A percentile compares a stretch with the other conserved stretches of the same genome.
phyloP scores from a whole-genome alignment of 2,888 invertebrate genomes.

The Halocaridina rubra region DNA sequence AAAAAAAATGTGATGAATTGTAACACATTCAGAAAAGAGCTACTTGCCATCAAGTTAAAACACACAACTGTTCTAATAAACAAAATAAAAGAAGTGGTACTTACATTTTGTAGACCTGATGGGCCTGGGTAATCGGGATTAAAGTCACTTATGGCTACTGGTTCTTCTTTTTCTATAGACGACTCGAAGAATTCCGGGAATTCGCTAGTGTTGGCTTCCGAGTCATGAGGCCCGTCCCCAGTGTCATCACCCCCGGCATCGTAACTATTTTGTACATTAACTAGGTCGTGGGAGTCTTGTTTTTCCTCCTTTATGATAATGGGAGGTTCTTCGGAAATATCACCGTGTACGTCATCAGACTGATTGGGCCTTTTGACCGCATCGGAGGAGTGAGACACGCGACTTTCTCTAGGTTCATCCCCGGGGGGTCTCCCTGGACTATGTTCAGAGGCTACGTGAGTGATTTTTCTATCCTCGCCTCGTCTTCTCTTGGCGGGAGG shows the following conservation, averaged over 20 bases:
- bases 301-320: constrained; percentile 50
- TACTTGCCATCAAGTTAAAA: no score
- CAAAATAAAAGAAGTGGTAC: not conserved
- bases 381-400: not conserved
- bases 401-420: constrained; percentile 7
- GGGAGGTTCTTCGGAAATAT: constrained; percentile 14
- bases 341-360: constrained; percentile 16
- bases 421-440: constrained; percentile 44
- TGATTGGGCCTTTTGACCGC: not conserved
- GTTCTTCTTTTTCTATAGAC: constrained; percentile 57
- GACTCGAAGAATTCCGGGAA: constrained; percentile 57
- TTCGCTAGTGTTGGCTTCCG: constrained; percentile 53
- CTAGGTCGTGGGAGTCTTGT: constrained; percentile 37
- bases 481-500: constrained; percentile 56
- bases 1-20: no score
- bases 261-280: constrained; percentile 39
- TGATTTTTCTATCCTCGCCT: constrained; percentile 19
- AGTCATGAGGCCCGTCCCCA: constrained; percentile 32
- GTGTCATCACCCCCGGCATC: constrained; percentile 48
- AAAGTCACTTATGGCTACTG: constrained; percentile 56
- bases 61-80: no score
- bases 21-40: no score
- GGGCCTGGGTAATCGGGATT: constrained; percentile 59
- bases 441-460: constrained; percentile 20
- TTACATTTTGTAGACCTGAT: constrained; percentile 60